Evolutionary conservation across 2,888 invertebrate genomes (phyloP).

Genomic region (Pyrochroa serraticornis): DNA sequence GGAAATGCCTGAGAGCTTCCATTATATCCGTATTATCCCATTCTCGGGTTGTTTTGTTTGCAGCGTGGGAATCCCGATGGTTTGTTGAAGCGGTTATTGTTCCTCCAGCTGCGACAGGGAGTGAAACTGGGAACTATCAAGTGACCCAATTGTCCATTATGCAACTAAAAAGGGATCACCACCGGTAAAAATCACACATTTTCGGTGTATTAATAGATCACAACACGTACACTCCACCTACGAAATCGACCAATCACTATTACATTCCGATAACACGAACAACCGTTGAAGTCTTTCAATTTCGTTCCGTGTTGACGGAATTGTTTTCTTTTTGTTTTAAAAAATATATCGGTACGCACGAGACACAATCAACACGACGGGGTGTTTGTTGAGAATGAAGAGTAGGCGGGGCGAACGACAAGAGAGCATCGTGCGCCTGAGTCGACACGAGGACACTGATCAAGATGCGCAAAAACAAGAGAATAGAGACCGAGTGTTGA

Average conservation of each 20-base stretch:
- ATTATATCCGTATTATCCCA: conserved; percentile 23
- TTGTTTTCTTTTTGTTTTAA: conserved; percentile 14
- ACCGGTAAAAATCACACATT: conserved; percentile 13
- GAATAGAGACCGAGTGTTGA: not conserved
- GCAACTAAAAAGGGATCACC: conserved; percentile 18
- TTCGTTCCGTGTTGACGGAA: not conserved
- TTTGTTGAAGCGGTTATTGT: too few relatives aligned
- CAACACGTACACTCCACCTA: too few relatives aligned
- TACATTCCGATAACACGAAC: not conserved
- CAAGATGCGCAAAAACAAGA: conserved; percentile 47
- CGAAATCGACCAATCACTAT: too few relatives aligned
- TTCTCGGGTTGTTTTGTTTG: conserved; percentile 4
- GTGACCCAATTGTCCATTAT: conserved; percentile 1
- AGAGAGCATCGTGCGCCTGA: conserved; percentile 49
- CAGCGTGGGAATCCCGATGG: too few relatives aligned
- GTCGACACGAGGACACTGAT: conserved; percentile 47
- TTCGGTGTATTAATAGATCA: too few relatives aligned
- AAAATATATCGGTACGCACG: conserved; percentile 15
- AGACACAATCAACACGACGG: conserved; percentile 27
- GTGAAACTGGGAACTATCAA: too few relatives aligned
- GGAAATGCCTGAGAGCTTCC: conserved; percentile 28
- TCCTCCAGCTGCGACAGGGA: too few relatives aligned
- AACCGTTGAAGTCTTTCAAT: not conserved
- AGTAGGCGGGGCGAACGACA: conserved; percentile 45
- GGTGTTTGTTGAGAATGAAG: conserved; percentile 41